Evolutionary conservation across 2,797 vertebrate species (phyloP), one percentile per base, ranked within the genome.

Genomic region (Oreochromis mossambicus): DNA sequence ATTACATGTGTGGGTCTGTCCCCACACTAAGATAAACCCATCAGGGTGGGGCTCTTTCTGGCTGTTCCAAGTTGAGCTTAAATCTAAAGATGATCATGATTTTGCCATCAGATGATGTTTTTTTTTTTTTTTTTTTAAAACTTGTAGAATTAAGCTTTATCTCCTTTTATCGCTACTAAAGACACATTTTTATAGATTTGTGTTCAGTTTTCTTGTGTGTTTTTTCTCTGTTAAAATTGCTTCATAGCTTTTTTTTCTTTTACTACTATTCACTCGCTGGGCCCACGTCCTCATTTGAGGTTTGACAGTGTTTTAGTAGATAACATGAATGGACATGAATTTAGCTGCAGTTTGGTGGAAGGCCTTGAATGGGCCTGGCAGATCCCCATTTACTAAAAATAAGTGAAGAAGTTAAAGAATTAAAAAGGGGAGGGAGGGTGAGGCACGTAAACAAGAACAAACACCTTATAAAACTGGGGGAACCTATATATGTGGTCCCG

Each of bases 401-500:
- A 61, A 61, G 56, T 2, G 15, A 61, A 34, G 55, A 58, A 32
- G 55, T 58, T 58, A 32, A 32, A 10, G 55, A 58, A 3, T 56
- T 56, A 32, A 58, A 58, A 58, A 32, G 55, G 0, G 14, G 26
- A 58, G 56, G 56, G 29, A 61, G 29, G 29, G 29, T 61, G 56
- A 34, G 56, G 56, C 0, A 61, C 8, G 15, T 34, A 19, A 61
- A 61, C 15, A 0, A 19, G 29, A 61, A 34, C 15, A 34, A 61
- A 61, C 29, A 61, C 29, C 56, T 61, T 11, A 15, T 61, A 34
- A 29, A 1, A 19, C 15, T 61, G 5, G 5, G 29, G 56, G 9
- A 61, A 58, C 0, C 0, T 4, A 2, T 61, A 61, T 19, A 61
- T 34, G 5, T 11, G 56, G 8, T 58, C 15, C 29, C 1, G 15